Base-by-base conservation (phyloP, 1,140 invertebrate species). In the Geopemphigus sp. region DNA sequence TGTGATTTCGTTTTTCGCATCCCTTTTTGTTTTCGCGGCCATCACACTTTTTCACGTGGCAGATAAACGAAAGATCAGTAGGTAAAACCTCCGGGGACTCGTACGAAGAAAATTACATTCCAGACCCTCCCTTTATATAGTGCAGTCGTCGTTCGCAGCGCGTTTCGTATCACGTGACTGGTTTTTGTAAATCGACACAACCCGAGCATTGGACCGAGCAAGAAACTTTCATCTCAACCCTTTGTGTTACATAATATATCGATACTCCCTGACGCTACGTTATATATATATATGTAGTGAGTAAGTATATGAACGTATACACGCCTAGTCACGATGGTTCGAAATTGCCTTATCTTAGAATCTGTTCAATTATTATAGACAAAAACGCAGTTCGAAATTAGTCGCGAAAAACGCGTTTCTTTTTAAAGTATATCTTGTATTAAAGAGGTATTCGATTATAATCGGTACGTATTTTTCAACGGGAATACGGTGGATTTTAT, bases 31-130 rank as follows among this genome's bases (percentile, higher is more conserved):
- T 78, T 78, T 61, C 57, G 74, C 12, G 74, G 74, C 74, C 57
- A 78, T 78, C 74, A 19, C 74, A 61, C 45, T 78, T 78, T 78
- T 78, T 78, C 39, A 47, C 74, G 57, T 61, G 56, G 54, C 57
- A 78, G 54, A 78, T 78, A 78, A 78, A 78, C 74, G 74, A 78
- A 78, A 78, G 74, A 78, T 78, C 74, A 78, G 74, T 78, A 78
- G 74, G 57, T 63, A 50, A 63, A 78, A 61, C 74, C 74, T 24
- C 74, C 10, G 24, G 74, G 56, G 74, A 78, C 74, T 78, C 74
- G 74, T 78, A 78, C 54, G 54, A 22, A 78, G 74, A 78, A 78
- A 78, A 78, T 78, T 78, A 78, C 74, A 78, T 78, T 78, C 56
- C 26, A 78, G 74, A 26, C 56, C 39, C 57, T 61, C 74, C 74